Evolutionary conservation across 2,113 vertebrate species (phyloP).

Genomic region (Chloebia gouldiae): DNA sequence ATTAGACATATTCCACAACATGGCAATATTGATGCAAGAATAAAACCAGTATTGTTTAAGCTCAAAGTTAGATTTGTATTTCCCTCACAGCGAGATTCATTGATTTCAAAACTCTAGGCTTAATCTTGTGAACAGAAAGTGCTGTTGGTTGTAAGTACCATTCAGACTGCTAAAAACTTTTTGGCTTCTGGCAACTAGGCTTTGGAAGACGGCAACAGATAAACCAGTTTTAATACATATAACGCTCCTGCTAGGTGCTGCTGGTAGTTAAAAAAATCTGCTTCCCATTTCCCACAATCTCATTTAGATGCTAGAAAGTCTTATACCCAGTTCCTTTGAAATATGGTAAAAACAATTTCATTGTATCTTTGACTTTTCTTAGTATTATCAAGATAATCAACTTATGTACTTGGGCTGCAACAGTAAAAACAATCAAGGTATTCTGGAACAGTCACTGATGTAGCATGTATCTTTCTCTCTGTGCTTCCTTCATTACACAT

Average conservation of each 20-base stretch:
- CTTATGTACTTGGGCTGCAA: background rate
- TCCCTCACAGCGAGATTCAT: background rate
- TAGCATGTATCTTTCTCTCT: background rate
- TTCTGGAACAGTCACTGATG: background rate
- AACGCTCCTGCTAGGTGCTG: background rate
- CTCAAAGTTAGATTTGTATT: background rate
- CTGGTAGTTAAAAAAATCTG: background rate
- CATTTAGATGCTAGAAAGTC: background rate
- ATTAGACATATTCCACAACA: rapidly evolving
- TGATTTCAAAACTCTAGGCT: background rate
- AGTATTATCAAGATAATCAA: background rate
- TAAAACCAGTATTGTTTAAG: background rate
- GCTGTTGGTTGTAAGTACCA: background rate
- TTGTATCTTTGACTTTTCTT: background rate
- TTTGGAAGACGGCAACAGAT: background rate
- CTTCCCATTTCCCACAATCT: background rate
- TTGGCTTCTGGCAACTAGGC: background rate
- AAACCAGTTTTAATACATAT: background rate
- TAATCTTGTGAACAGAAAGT: background rate
- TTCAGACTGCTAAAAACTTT: background rate
- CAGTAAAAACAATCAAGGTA: background rate
- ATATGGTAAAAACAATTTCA: background rate
- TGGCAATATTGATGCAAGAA: background rate
- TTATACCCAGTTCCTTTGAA: background rate
- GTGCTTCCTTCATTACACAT: background rate